A percentile compares a stretch with the other conserved stretches of the same genome.
Conservation (phyloP, 2,113 vertebrate species). For the Brevimyrus niger region DNA sequence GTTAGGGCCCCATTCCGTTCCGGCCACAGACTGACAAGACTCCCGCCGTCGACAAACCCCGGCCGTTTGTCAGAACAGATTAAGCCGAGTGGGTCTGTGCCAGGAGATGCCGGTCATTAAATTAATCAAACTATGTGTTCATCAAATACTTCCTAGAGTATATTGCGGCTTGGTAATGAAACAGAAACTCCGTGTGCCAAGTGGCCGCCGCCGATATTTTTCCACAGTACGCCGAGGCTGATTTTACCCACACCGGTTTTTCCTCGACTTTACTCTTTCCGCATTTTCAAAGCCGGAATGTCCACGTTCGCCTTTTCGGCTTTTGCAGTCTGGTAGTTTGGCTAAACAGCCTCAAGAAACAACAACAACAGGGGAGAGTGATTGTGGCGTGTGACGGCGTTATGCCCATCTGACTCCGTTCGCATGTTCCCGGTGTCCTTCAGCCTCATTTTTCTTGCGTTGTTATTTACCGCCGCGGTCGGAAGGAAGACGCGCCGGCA, state of each 20-base stretch:
- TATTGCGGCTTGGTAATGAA: background rate
- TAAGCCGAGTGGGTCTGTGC: background rate
- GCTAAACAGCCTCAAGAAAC: background rate
- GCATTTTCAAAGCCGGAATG: background rate
- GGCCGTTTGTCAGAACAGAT: background rate
- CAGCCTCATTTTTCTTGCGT: conserved; percentile 5
- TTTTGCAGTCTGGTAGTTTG: background rate
- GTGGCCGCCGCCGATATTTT: background rate
- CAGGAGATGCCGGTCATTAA: background rate
- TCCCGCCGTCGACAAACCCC: background rate
- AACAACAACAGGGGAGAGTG: background rate
- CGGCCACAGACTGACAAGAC: background rate
- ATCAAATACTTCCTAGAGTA: background rate
- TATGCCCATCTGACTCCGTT: background rate
- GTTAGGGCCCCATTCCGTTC: background rate
- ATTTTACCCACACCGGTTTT: background rate
- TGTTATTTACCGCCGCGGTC: conserved; percentile 57
- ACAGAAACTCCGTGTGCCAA: background rate
- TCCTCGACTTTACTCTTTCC: background rate
- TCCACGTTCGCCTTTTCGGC: background rate
- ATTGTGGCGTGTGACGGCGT: background rate
- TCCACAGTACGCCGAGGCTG: background rate
- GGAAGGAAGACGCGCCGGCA: conserved; percentile 38
- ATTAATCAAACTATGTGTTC: background rate
- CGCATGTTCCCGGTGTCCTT: background rate